phyloP scores from a whole-genome alignment of 2,113 vertebrate genomes.

The Pteronura brasiliensis region DNA sequence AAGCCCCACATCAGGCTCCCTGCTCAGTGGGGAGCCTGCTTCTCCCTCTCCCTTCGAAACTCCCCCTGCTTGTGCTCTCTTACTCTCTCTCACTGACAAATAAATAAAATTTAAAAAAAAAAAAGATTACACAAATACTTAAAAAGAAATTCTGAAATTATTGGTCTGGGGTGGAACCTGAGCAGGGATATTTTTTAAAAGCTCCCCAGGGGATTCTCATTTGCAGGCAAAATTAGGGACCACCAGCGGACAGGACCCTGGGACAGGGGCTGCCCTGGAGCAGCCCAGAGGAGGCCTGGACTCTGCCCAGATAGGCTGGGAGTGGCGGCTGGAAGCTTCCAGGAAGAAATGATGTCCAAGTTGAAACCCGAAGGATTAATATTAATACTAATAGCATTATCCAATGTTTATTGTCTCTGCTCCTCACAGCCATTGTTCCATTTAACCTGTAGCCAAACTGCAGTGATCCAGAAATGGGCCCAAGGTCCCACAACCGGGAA shows the following conservation, averaged over 20 bases:
- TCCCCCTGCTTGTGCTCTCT: too few relatives aligned
- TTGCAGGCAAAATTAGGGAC: background rate
- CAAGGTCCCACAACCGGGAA: background rate
- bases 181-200: background rate
- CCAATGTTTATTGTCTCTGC: background rate
- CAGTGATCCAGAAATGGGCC: background rate
- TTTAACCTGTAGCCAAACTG: background rate
- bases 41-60: too few relatives aligned
- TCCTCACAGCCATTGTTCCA: background rate
- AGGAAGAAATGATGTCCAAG: background rate
- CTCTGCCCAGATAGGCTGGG: background rate
- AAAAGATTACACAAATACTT: background rate
- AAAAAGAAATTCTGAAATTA: rapidly evolving
- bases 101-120: too few relatives aligned
- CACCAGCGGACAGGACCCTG: background rate
- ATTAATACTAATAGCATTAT: background rate
- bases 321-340: background rate
- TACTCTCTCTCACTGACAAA: too few relatives aligned
- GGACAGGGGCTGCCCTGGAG: background rate
- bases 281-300: background rate
- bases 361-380: background rate
- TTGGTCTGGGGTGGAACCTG: background rate
- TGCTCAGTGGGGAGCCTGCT: too few relatives aligned
- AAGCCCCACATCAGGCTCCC: too few relatives aligned
- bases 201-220: background rate